Conservation (phyloP, 1,140 invertebrate genomes). For the Acromyrmex echinatior region DNA sequence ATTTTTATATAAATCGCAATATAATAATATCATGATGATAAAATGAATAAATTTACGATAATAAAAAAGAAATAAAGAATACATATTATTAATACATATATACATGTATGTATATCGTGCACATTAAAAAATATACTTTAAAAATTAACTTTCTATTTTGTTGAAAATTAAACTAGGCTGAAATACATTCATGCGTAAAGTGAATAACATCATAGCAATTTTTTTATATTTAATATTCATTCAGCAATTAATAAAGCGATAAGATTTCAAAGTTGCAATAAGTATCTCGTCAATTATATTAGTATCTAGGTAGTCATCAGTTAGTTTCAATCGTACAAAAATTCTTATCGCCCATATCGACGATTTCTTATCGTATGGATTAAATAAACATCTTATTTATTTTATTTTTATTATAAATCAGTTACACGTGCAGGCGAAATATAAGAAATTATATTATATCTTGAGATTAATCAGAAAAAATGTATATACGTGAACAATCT, state of each 20-base stretch:
- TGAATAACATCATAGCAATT: background rate
- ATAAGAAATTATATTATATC: constrained; percentile 20
- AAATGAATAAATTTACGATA: background rate
- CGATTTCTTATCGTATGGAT: constrained; percentile 10
- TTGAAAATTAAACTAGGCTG: background rate
- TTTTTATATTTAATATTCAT: background rate
- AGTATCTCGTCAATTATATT: background rate
- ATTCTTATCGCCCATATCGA: background rate
- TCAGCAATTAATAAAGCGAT: background rate
- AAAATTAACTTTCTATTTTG: background rate
- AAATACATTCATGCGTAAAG: background rate
- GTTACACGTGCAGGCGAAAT: background rate
- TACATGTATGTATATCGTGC: background rate
- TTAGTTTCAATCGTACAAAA: background rate
- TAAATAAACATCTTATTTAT: background rate
- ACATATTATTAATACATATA: background rate
- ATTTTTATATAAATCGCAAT: background rate
- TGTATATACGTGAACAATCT: background rate
- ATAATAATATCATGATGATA: background rate
- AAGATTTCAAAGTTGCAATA: background rate
- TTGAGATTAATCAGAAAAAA: background rate
- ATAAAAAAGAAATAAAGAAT: background rate
- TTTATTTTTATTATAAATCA: background rate
- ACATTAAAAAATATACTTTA: constrained; percentile 5
- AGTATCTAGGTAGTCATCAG: no score